These are phyloP conservation scores for Drosophila testacea DNA, from an alignment of 2,888 invertebrate genomes.

Conservation along the genomic window DNA sequence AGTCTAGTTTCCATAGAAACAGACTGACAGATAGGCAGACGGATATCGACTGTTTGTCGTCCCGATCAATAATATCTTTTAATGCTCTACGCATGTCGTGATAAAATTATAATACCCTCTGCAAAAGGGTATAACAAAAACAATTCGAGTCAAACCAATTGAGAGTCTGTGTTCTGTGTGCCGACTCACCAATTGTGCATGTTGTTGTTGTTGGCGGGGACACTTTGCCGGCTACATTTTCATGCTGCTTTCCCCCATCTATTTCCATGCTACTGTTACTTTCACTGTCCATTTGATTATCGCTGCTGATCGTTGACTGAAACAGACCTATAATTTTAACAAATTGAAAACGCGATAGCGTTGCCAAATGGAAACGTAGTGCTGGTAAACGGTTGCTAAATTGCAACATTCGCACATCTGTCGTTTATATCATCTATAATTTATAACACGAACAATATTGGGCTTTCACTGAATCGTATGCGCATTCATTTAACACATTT, in stretches of 20 bases:
- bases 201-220: slow-evolving; percentile 1
- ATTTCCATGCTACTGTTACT: slow-evolving; percentile 30
- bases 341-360: slow-evolving; percentile 37
- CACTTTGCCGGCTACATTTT: slow-evolving; percentile 1
- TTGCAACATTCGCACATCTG: slow-evolving; percentile 15
- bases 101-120: too few species aligned
- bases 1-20: too few species aligned
- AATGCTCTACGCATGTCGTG: too few species aligned
- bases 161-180: too few species aligned
- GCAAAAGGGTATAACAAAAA: too few species aligned
- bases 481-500: neutral
- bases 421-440: neutral
- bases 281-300: slow-evolving; percentile 34
- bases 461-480: neutral
- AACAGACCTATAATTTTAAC: slow-evolving; percentile 8
- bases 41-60: too few species aligned
- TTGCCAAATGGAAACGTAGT: slow-evolving; percentile 19
- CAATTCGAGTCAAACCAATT: neutral
- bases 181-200: slow-evolving; percentile 21
- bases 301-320: slow-evolving; percentile 1
- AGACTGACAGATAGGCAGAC: too few species aligned
- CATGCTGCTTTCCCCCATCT: slow-evolving; percentile 5
- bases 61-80: too few species aligned
- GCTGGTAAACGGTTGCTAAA: slow-evolving; percentile 24
- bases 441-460: neutral